Evolutionary conservation across 2,797 vertebrate species (phyloP).

Genomic region (Myripristis murdjan): DNA sequence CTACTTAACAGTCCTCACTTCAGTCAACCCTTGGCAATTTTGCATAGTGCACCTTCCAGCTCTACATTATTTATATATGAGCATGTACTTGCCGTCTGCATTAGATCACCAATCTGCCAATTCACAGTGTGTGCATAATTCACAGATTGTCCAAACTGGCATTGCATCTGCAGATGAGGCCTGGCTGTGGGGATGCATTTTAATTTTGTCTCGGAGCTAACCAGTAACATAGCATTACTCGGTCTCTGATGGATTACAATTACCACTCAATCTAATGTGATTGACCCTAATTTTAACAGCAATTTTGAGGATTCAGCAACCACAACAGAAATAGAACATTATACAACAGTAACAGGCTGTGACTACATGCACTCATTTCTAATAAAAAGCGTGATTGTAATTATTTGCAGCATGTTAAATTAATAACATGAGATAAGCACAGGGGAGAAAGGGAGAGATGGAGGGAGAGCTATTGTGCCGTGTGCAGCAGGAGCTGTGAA

Average conservation of each 20-base stretch:
- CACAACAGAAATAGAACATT: conserved; percentile 25
- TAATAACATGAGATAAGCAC: conserved; percentile 59
- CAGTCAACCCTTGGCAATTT: too few species aligned
- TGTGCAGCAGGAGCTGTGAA: conserved; percentile 41
- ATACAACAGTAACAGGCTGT: conserved; percentile 33
- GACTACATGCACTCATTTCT: conserved; percentile 45
- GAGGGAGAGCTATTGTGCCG: conserved; percentile 33
- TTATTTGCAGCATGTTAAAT: conserved; percentile 68
- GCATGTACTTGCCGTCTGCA: too few species aligned
- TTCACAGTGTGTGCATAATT: not conserved
- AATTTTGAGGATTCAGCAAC: conserved; percentile 45
- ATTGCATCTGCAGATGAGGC: not conserved
- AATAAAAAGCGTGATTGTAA: conserved; percentile 61
- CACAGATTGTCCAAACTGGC: not conserved
- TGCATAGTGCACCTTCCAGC: too few species aligned
- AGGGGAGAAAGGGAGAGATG: conserved; percentile 33
- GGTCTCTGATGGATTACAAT: conserved; percentile 52
- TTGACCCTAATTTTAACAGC: conserved; percentile 49
- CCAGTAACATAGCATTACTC: conserved; percentile 10
- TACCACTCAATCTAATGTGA: conserved; percentile 48
- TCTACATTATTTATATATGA: not conserved
- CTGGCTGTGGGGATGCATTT: not conserved
- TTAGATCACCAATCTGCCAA: not conserved
- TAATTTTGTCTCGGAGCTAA: conserved; percentile 21
- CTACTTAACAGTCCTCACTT: too few species aligned